Percentiles rank a stretch among this genome's conserved stretches.
These are phyloP conservation scores for Myzus persicae DNA, from an alignment of 1,140 invertebrate genomes.

Conservation along the genomic window DNA sequence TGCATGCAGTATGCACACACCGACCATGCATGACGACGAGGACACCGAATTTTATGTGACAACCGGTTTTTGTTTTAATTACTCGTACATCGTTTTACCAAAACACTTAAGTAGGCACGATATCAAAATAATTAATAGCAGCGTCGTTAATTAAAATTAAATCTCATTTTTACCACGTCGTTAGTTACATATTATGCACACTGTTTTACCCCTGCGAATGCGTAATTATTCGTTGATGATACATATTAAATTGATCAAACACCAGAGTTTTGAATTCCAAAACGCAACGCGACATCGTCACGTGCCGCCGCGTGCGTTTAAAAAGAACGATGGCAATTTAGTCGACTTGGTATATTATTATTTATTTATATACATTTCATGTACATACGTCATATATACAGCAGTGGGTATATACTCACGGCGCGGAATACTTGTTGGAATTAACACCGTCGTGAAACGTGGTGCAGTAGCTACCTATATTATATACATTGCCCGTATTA, in stretches of 20 bases:
- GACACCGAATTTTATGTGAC: not conserved
- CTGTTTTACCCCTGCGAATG: not conserved
- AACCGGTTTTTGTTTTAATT: not conserved
- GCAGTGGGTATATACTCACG: not conserved
- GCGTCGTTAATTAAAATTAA: not conserved
- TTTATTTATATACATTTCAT: not conserved
- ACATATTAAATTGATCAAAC: conserved; percentile 11
- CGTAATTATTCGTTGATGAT: not conserved
- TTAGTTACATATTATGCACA: not conserved
- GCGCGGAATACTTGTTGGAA: conserved; percentile 33
- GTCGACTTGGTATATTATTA: not conserved
- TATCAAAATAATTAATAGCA: not conserved
- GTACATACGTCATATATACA: not conserved
- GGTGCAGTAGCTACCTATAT: not conserved
- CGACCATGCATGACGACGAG: too few species aligned
- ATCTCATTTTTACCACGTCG: not conserved
- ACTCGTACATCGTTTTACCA: not conserved
- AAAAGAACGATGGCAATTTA: not conserved
- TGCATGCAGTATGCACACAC: too few species aligned
- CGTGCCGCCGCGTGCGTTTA: not conserved
- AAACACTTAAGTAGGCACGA: not conserved
- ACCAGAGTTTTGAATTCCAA: not conserved
- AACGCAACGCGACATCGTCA: not conserved
- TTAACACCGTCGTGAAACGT: not conserved
- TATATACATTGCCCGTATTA: not conserved